phyloP scores from a whole-genome alignment of 2,797 vertebrate species.

The Peromyscus aztecus region DNA sequence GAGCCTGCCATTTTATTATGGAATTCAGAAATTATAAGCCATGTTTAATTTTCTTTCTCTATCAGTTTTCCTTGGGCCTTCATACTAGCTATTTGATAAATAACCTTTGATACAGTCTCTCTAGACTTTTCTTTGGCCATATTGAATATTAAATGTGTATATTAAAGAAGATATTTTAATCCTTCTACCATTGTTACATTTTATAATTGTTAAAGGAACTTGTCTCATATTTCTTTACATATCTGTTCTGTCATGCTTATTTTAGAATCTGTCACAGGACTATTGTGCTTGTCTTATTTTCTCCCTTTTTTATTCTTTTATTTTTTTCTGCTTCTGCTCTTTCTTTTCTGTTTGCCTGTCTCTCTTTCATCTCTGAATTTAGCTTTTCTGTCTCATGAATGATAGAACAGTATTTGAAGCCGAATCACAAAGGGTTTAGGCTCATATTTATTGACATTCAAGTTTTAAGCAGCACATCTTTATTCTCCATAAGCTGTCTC shows the following conservation, averaged over 20 bases:
- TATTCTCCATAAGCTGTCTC: not conserved
- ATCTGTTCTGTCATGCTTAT: not conserved
- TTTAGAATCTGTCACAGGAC: not conserved
- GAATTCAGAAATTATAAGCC: not conserved
- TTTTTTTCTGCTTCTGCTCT: not conserved
- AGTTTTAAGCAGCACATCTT: not conserved
- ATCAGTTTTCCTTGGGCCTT: not conserved
- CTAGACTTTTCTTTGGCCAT: not conserved
- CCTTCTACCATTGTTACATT: not conserved
- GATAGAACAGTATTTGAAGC: not conserved
- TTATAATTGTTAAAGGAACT: not conserved
- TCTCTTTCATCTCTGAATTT: not conserved
- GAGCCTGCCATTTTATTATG: not conserved
- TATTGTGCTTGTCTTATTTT: not conserved
- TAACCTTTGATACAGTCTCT: not conserved
- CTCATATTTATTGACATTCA: not conserved
- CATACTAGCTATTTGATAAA: not conserved
- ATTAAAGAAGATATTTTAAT: not conserved
- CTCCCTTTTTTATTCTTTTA: not conserved
- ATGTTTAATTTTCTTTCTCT: not conserved
- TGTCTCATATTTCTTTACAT: not conserved
- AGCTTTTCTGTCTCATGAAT: not conserved
- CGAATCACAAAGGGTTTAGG: not conserved
- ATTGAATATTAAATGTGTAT: not conserved
- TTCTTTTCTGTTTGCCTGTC: not conserved